These are phyloP conservation scores for Telenomus remus DNA, from an alignment of 1,140 invertebrate genomes.

Conservation along the genomic window DNA sequence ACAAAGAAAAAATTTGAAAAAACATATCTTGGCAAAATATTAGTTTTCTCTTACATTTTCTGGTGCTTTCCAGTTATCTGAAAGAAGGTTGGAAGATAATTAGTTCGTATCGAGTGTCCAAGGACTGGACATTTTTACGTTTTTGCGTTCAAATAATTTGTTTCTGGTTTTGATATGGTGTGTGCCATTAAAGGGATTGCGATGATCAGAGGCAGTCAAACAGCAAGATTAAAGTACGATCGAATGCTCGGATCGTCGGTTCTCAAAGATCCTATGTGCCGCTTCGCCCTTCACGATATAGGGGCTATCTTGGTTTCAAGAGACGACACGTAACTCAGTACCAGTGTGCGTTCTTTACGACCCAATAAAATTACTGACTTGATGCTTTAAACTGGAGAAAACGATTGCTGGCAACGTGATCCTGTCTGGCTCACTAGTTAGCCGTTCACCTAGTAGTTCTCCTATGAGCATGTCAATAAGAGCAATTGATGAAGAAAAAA, in stretches of 20 bases:
- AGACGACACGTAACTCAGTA: conserved; percentile 71
- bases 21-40: no score
- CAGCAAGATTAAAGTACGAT: conserved; percentile 55
- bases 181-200: conserved; percentile 53
- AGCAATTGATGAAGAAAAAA: conserved; percentile 38
- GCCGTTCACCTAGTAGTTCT: conserved; percentile 34
- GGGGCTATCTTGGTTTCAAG: conserved; percentile 53
- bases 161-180: conserved; percentile 40
- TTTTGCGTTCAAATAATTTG: conserved; percentile 48
- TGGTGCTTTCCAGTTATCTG: no score
- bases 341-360: conserved; percentile 70
- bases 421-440: conserved; percentile 58
- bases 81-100: neutral
- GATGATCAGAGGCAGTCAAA: conserved; percentile 50
- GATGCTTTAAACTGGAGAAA: conserved; percentile 71
- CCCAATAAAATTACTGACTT: conserved; percentile 71
- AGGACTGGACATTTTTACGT: conserved; percentile 22
- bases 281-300: conserved; percentile 51
- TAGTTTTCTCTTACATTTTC: no score
- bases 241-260: conserved; percentile 52
- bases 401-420: conserved; percentile 63
- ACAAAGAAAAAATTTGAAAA: no score
- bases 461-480: conserved; percentile 43
- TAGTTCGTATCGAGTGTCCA: neutral
- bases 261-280: conserved; percentile 53